Evolutionary conservation across 2,113 vertebrate species (phyloP).

Genomic region (Serinus canaria): DNA sequence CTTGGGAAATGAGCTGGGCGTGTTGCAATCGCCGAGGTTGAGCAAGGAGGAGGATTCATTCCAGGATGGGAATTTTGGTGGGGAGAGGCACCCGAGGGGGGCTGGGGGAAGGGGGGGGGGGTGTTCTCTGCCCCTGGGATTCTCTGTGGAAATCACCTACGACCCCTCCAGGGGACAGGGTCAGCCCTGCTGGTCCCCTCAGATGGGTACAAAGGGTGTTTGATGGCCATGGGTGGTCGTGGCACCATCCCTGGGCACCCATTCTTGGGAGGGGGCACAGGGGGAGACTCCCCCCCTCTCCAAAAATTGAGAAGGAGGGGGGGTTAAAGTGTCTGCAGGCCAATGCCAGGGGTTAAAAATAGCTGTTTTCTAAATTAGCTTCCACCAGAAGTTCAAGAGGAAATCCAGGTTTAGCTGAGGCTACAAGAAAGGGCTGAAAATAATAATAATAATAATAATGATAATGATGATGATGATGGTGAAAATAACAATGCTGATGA

Average conservation of each 20-base stretch:
- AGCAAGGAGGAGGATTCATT: background rate
- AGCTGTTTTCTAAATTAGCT: background rate
- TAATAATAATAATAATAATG: background rate
- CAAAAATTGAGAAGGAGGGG: background rate
- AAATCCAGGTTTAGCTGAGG: slow-evolving; percentile 40
- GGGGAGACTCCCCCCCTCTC: too few relatives aligned
- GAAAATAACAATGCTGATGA: background rate
- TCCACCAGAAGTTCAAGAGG: background rate
- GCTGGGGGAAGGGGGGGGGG: background rate
- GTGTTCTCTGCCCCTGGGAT: accelerated
- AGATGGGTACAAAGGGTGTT: accelerated
- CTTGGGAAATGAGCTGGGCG: background rate
- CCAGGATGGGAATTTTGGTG: background rate
- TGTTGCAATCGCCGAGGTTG: slow-evolving; percentile 10
- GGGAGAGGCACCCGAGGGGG: background rate
- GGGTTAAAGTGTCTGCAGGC: background rate
- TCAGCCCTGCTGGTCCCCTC: background rate
- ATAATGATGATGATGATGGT: background rate
- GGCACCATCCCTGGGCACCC: accelerated
- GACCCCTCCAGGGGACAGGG: accelerated
- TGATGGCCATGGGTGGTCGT: accelerated
- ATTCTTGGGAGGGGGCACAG: accelerated
- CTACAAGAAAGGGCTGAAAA: slow-evolving; percentile 10
- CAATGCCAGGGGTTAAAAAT: background rate
- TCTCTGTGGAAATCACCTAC: accelerated